phyloP scores from a whole-genome alignment of 2,113 vertebrate species.

The Cyanoramphus novaezelandiae region DNA sequence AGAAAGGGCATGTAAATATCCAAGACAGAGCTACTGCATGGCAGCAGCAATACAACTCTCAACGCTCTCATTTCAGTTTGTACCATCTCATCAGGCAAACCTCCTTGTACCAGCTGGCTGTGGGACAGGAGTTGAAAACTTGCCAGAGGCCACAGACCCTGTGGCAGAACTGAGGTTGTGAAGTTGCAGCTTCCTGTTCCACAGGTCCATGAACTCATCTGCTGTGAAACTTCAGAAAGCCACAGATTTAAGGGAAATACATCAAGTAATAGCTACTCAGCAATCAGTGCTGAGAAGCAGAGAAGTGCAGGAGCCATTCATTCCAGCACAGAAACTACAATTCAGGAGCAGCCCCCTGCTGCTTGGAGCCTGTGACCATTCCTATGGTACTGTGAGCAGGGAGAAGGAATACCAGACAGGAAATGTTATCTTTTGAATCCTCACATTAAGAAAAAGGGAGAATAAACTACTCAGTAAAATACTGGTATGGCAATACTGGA shows the following conservation, averaged over 20 bases:
- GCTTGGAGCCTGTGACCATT: not conserved
- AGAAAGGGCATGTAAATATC: not conserved
- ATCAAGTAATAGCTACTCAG: not conserved
- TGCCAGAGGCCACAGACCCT: constrained; percentile 4
- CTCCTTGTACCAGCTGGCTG: not conserved
- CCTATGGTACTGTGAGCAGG: rapidly evolving
- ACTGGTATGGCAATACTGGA: not conserved
- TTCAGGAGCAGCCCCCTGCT: not conserved
- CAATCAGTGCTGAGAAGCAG: rapidly evolving
- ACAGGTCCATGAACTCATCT: not conserved
- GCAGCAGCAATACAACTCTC: not conserved
- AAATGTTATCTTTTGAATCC: not conserved
- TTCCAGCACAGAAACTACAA: not conserved
- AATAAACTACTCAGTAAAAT: not conserved
- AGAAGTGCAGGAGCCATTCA: not conserved
- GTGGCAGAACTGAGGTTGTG: not conserved
- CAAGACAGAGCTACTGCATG: not conserved
- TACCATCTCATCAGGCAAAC: not conserved
- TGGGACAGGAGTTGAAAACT: not conserved
- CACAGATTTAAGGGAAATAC: not conserved
- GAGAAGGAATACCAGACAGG: not conserved
- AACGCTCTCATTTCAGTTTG: not conserved
- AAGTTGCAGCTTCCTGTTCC: constrained; percentile 11
- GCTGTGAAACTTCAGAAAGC: not conserved
- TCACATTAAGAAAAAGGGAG: not conserved